Conservation (phyloP, 1,140 invertebrate species). For the Euura saliciscinereae region DNA sequence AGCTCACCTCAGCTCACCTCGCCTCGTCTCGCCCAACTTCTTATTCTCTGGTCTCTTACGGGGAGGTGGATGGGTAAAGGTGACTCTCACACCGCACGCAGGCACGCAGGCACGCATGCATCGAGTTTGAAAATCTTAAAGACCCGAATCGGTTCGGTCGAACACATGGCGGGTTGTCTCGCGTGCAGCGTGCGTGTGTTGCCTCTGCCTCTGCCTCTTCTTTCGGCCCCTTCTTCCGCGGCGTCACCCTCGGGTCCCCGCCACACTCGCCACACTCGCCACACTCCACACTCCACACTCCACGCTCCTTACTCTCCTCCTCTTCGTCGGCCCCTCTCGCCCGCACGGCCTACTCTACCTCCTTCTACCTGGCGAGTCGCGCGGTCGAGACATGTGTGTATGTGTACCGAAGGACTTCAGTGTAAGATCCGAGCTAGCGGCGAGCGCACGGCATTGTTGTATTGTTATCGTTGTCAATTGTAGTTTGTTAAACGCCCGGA, state of each 20-base stretch:
- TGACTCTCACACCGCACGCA: neutral
- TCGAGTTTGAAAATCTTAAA: slow-evolving; percentile 8
- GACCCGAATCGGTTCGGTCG: too few species aligned
- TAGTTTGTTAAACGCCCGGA: slow-evolving; percentile 19
- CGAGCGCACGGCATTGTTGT: slow-evolving; percentile 62
- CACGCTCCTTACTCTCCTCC: slow-evolving; percentile 12
- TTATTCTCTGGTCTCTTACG: slow-evolving; percentile 13
- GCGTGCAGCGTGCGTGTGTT: neutral
- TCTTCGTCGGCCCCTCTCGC: slow-evolving; percentile 26
- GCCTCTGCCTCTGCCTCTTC: neutral
- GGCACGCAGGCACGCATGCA: slow-evolving; percentile 7
- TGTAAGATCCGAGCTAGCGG: slow-evolving; percentile 60
- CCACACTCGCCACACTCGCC: neutral
- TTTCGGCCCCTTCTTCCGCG: neutral
- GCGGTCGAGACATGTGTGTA: slow-evolving; percentile 49
- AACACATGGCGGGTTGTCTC: neutral
- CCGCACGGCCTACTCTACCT: slow-evolving; percentile 14
- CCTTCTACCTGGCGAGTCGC: slow-evolving; percentile 42
- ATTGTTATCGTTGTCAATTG: slow-evolving; percentile 56
- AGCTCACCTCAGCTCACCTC: slow-evolving; percentile 30
- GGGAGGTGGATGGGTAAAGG: slow-evolving; percentile 1
- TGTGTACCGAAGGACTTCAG: slow-evolving; percentile 58
- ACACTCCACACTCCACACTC: slow-evolving; percentile 3
- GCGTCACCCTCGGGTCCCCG: neutral
- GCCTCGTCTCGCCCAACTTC: slow-evolving; percentile 22